Conservation (phyloP, 2,888 invertebrate genomes). For the Penaeus monodon region DNA sequence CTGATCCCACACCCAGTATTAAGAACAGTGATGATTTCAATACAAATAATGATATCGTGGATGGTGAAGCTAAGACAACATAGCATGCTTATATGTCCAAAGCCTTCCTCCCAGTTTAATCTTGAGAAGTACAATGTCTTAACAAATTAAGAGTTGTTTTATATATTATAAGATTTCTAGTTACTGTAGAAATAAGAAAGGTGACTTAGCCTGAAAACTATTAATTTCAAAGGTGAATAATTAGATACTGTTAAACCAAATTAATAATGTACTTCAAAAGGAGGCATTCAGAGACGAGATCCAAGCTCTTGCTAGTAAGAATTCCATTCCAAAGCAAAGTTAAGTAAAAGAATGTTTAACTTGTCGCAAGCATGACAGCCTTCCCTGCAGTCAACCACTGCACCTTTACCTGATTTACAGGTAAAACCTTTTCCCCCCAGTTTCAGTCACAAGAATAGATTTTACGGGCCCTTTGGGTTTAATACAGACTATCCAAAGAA, state of each 20-base stretch:
- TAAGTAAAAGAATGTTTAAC: not conserved
- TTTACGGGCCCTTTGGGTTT: no score
- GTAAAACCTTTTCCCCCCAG: no score
- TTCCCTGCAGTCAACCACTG: constrained; percentile 9
- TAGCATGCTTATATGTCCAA: constrained; percentile 20
- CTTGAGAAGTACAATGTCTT: constrained; percentile 29
- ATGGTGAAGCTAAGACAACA: not conserved
- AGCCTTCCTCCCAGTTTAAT: not conserved
- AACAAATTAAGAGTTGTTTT: not conserved
- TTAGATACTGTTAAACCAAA: not conserved
- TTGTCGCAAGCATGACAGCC: constrained; percentile 17
- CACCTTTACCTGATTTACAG: no score
- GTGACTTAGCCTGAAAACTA: not conserved
- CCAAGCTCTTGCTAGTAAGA: constrained; percentile 21
- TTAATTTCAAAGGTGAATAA: not conserved
- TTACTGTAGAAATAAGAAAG: not conserved
- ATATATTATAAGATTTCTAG: not conserved
- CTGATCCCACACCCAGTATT: constrained; percentile 23
- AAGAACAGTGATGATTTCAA: constrained; percentile 14
- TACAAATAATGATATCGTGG: no score
- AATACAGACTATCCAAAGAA: not conserved
- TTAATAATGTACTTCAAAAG: constrained; percentile 22
- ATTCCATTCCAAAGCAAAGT: constrained; percentile 16
- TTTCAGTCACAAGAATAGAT: no score
- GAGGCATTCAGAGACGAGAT: constrained; percentile 12